phyloP scores from a whole-genome alignment of 2,113 vertebrate species.

The Cynopterus brachyotis region DNA sequence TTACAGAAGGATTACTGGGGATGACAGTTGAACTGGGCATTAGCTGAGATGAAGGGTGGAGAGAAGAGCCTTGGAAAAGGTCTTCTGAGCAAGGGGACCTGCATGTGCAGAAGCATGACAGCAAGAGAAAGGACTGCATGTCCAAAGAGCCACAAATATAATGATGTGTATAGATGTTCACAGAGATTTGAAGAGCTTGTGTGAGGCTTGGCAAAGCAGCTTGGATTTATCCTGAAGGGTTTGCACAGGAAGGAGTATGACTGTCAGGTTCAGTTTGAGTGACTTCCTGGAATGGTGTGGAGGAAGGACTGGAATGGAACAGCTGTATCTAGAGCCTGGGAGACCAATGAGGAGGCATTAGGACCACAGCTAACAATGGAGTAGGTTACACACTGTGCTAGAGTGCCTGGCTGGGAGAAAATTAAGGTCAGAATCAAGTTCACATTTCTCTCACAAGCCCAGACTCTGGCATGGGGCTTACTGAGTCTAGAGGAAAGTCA shows the following conservation, averaged over 20 bases:
- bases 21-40: background rate
- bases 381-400: background rate
- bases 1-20: background rate
- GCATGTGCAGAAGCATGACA: fast-evolving
- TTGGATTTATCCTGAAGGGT: background rate
- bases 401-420: background rate
- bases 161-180: fast-evolving
- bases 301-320: background rate
- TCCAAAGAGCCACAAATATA: background rate
- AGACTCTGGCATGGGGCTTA: background rate
- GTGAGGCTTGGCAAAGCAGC: background rate
- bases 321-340: background rate
- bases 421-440: background rate
- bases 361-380: background rate
- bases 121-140: fast-evolving
- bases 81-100: background rate
- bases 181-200: background rate
- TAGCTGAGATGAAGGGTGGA: background rate
- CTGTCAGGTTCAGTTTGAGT: background rate
- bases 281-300: background rate
- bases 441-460: background rate
- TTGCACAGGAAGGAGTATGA: background rate
- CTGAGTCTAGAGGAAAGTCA: background rate
- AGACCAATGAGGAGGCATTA: background rate
- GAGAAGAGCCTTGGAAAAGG: background rate